Evolutionary conservation across 2,113 vertebrate genomes (phyloP).

Genomic region (Takifugu bimaculatus): DNA sequence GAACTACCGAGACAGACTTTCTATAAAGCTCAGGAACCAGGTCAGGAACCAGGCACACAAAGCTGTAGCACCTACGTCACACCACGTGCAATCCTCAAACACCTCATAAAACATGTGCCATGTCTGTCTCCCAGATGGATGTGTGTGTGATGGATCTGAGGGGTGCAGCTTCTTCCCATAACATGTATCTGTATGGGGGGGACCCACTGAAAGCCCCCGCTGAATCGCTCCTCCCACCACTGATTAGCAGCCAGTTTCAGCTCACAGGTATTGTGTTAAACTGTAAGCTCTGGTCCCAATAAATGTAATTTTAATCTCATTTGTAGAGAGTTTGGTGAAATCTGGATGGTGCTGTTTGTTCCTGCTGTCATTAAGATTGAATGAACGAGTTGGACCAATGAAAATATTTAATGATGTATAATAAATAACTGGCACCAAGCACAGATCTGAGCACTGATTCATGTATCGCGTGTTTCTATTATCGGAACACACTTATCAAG

Average conservation of each 20-base stretch:
- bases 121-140: slow-evolving; percentile 61
- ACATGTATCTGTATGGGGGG: slow-evolving; percentile 83
- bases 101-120: not conserved
- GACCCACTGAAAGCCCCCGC: slow-evolving; percentile 71
- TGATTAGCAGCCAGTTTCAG: slow-evolving; percentile 5
- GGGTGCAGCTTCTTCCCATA: slow-evolving; percentile 76
- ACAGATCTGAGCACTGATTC: too few relatives aligned
- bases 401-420: too few relatives aligned
- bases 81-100: not conserved
- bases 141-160: slow-evolving; percentile 77
- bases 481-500: too few relatives aligned
- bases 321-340: too few relatives aligned
- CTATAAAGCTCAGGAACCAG: slow-evolving; percentile 80
- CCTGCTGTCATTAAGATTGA: too few relatives aligned
- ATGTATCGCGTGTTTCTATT: too few relatives aligned
- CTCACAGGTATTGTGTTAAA: slow-evolving; percentile 64
- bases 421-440: too few relatives aligned
- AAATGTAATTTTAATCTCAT: too few relatives aligned
- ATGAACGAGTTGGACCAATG: too few relatives aligned
- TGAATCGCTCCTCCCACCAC: slow-evolving; percentile 74
- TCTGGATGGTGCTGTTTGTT: too few relatives aligned
- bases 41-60: slow-evolving; percentile 56
- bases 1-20: slow-evolving; percentile 80
- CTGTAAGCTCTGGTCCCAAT: too few relatives aligned
- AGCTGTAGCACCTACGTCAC: not conserved